Conservation (phyloP, 2,888 invertebrate genomes). For the Gryllus longicercus region DNA sequence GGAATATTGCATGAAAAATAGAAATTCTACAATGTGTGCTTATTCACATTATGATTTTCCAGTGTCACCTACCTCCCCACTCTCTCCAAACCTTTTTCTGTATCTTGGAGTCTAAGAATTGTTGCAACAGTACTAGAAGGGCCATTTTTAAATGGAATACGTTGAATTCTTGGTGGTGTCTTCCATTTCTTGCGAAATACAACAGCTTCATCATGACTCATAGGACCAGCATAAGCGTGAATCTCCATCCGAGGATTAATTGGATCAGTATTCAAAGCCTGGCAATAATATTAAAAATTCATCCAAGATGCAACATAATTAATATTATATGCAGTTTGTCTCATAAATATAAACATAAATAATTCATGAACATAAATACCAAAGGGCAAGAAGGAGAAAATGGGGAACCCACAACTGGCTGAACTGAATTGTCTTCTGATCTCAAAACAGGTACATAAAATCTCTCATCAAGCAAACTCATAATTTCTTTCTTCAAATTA, state of each 20-base stretch:
- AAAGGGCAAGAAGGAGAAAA: conserved; percentile 69
- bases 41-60: conserved; percentile 11
- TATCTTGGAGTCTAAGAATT: conserved; percentile 62
- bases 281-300: conserved; percentile 35
- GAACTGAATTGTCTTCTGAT: conserved; percentile 68
- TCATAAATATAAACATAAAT: neutral
- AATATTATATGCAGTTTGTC: neutral
- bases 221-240: conserved; percentile 87
- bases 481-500: conserved; percentile 54
- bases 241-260: conserved; percentile 70
- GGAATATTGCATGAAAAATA: neutral
- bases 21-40: neutral
- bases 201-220: conserved; percentile 70
- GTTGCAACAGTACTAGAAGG: conserved; percentile 19
- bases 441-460: conserved; percentile 87
- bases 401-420: conserved; percentile 74
- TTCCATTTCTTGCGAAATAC: conserved; percentile 76
- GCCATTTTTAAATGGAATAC: conserved; percentile 6
- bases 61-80: conserved; percentile 61
- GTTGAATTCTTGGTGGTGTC: conserved; percentile 64
- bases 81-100: conserved; percentile 83
- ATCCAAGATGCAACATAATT: conserved; percentile 18
- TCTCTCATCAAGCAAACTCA: conserved; percentile 63
- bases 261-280: conserved; percentile 64
- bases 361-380: conserved; percentile 48